phyloP scores from a whole-genome alignment of 1,140 invertebrate species.

The Caenorhabditis brenneri region DNA sequence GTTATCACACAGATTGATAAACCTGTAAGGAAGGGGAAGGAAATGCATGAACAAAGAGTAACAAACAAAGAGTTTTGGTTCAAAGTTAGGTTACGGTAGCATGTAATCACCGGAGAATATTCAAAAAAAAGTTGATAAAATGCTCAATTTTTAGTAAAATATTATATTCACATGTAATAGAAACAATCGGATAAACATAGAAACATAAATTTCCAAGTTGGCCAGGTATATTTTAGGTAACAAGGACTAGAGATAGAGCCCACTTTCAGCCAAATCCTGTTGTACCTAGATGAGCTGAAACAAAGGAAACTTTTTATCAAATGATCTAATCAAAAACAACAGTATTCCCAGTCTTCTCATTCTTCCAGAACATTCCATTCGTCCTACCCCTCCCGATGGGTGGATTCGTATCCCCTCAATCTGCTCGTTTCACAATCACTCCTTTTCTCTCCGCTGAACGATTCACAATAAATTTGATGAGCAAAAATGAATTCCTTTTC shows the following conservation, averaged over 20 bases:
- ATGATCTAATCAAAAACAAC: too few relatives aligned
- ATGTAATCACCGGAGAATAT: too few relatives aligned
- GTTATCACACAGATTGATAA: conserved; percentile 10
- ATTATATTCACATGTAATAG: too few relatives aligned
- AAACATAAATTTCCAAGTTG: too few relatives aligned
- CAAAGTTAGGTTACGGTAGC: too few relatives aligned
- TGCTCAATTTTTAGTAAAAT: too few relatives aligned
- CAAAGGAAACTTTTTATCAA: neutral
- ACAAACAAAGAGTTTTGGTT: neutral
- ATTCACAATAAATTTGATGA: conserved; percentile 47
- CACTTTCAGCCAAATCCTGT: too few relatives aligned
- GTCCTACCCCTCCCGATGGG: neutral
- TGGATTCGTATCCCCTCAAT: conserved; percentile 46
- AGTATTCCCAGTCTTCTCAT: neutral
- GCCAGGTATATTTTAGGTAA: too few relatives aligned
- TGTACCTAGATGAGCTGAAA: too few relatives aligned
- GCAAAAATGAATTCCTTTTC: conserved; percentile 43
- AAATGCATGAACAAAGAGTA: neutral
- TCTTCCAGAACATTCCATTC: conserved; percentile 53
- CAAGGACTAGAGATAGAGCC: too few relatives aligned
- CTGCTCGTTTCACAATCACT: conserved; percentile 48
- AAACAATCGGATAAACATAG: too few relatives aligned
- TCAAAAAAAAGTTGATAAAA: too few relatives aligned
- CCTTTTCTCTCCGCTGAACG: conserved; percentile 43
- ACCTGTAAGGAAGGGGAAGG: neutral